Base-by-base conservation (phyloP, 2,797 vertebrate species). In the Cirrhinus molitorella region DNA sequence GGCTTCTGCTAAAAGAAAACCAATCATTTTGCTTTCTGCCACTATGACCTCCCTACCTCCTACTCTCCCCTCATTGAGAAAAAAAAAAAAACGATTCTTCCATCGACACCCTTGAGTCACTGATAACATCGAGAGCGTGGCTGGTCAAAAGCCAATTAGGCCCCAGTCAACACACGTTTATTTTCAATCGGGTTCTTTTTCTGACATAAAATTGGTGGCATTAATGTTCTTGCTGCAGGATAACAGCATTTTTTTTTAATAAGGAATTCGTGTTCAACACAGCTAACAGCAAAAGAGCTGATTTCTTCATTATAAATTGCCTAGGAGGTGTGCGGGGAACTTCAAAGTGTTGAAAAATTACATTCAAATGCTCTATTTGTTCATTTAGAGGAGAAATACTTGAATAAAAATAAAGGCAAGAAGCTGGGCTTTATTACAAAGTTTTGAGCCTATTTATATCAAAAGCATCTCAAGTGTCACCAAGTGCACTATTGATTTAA, bases 301-400 rank as follows among this genome's bases (percentile, higher is more conserved):
- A 95, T 92, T 95, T 93, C 92, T 93, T 94, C 94, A 95, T 95
- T 94, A 95, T 89, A 93, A 86, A 89, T 88, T 91, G 87, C 78
- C 91, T 89, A 82, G 90, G 87, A 89, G 90, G 79, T 93, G 91
- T 92, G 63, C 53, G 87, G 89, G 89, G 91, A 88, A 90, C 94
- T 93, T 92, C 92, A 95, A 94, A 93, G 92, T 91, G 91, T 87
- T 90, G 92, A 91, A 89, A 45, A 91, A 89, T 93, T 91, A 93
- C 91, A 94, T 90, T 91, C 91, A 92, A 91, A 94, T 94, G 93
- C 66, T 93, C 79, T 81, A 87, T 90, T 91, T 93, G 87, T 91
- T 94, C 88, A 85, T 85, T 86, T 88, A 88, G 85, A 84, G 91
- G 88, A 92, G 91, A 93, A 83, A 89, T 88, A 86, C 89, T 89